Base-by-base conservation (phyloP, 1,140 invertebrate species). In the Rhizoglyphus robini region DNA sequence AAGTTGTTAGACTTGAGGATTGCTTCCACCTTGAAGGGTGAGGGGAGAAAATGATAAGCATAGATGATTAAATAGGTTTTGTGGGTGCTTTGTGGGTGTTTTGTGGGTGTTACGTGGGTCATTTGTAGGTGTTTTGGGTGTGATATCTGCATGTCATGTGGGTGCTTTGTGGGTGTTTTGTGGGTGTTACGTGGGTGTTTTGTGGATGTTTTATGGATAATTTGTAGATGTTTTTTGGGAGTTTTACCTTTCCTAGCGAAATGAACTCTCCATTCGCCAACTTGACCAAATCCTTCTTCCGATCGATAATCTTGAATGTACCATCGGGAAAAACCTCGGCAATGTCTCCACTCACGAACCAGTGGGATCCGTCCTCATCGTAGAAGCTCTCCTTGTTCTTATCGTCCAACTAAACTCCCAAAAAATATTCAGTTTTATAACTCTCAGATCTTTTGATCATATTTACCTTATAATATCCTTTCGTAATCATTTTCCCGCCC, bases 221-320 rank as follows among this genome's bases (percentile, higher is more conserved):
- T n/a, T n/a, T n/a, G n/a, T n/a, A n/a, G n/a, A n/a, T n/a, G 27
- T 46, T 8, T 13, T 30, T n/a, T 4, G 72, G 4, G 15, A 36
- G 27, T 25, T 62, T 46, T 32, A 61, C 68, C 68, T 76, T 76
- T 25, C 74, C 75, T 27, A 82, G 72, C 15, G 80, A 79, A 20
- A 82, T 74, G 74, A 98, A 99, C 79, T 99, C 96, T 54, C 96
- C 96, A 32, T 89, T 85, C 77, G 97, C 92, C 8, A 98, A 78
- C 78, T 99, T 99, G 8, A 98, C 90, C 66, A 99, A 81, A 79
- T 98, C 95, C 77, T 99, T 99, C 79, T 96, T 98, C 66, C 95
- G 88, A 93, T 92, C 95, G 73, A 99, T 97, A 72, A 99, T 96
- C 80, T 88, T 90, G 48, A 99, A 83, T 70, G 85, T 87, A 41